Evolutionary conservation across 30 jellyfish, hydroid and myxozoan genomes (phyloP), one percentile per base, ranked within the genome.

Genomic region (Mastigias papua): DNA sequence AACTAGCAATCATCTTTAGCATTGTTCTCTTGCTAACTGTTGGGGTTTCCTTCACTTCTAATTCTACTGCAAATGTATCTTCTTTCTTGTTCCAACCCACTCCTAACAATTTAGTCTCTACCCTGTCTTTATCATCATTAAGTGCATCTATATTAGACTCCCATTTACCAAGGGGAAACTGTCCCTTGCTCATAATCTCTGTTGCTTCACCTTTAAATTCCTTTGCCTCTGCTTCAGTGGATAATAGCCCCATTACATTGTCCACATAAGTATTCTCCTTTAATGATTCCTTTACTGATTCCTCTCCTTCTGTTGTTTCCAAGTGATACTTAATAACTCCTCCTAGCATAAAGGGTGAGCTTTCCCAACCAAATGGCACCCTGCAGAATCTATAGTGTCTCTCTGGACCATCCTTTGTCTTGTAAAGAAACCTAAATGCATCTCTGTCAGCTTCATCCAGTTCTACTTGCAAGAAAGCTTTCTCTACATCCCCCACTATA

Each of bases 331-430:
- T 74, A 48, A 69, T 16, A 7, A 82, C 92, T 23, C 74, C 92
- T 37, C 92, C 86, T 26, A 82, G 63, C 20, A 69, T 69, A 37
- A 82, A 68, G 50, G 92, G 92, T 2, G 92, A 82, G 61, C 86
- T 82, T 69, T 82, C 92, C 31, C 92, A 86, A 16, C 92, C 92
- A 82, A 82, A 82, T 28, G 86, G 92, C 1, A 69, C 92, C 86
- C 92, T 82, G 58, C 86, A 82, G 37, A 82, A 82, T 69, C 92
- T 49, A 21, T 57, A 65, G 31, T 82, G 70, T 32, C 50, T 67
- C 69, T 69, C 86, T 0, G 49, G 13, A 17, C 86, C 69, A 6
- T 69, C 69, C 57, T 30, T 82, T 54, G 23, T 37, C 92, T 82
- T 49, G 69, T 46, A 82, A 68, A 82, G 48, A 74, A 82, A 82